Evolutionary conservation across 2,888 invertebrate genomes (phyloP), one percentile per base, ranked within the genome.

Genomic region (Seira sanloemensis): DNA sequence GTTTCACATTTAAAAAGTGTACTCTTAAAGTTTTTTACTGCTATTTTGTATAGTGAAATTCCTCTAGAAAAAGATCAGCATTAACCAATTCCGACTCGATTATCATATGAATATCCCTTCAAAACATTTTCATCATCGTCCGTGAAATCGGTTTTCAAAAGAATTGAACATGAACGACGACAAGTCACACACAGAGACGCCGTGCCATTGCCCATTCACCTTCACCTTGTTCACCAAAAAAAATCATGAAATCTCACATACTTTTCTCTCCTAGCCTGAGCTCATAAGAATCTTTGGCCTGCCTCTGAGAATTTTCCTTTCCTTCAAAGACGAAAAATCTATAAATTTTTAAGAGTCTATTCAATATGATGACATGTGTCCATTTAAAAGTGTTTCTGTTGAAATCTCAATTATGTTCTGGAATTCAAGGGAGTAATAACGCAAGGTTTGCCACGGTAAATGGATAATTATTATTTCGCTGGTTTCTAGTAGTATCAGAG

Each of bases 91-190:
- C n/a, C n/a, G n/a, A n/a, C n/a, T 76, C 58, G 62, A 65, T 37
- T 23, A 75, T 37, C 67, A 50, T 18, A 67, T 67, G 67, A 50
- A 62, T 50, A 75, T 58, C 19, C 68, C 68, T 67, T 77, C 67
- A 77, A 71, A 72, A 76, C 78, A 81, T 75, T 82, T 86, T 73
- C 86, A 87, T 88, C 87, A 87, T 86, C 85, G 69, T 85, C 85
- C 87, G 87, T 89, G 88, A 89, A 89, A 89, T 89, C 87, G 86
- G 86, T 83, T 86, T 86, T 88, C 72, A 68, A 84, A 75, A 78
- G 81, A 72, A 77, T 19, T 37, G 26, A 65, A n/a, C 23, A 58
- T 62, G 69, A 62, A 26, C 54, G 85, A 85, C 71, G 76, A 86
- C 78, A 82, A 85, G 75, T 78, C 78, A 82, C 74, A 75, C 74